Evolutionary conservation across 2,113 vertebrate genomes (phyloP).

Genomic region (Nycticryphes semicollaris): DNA sequence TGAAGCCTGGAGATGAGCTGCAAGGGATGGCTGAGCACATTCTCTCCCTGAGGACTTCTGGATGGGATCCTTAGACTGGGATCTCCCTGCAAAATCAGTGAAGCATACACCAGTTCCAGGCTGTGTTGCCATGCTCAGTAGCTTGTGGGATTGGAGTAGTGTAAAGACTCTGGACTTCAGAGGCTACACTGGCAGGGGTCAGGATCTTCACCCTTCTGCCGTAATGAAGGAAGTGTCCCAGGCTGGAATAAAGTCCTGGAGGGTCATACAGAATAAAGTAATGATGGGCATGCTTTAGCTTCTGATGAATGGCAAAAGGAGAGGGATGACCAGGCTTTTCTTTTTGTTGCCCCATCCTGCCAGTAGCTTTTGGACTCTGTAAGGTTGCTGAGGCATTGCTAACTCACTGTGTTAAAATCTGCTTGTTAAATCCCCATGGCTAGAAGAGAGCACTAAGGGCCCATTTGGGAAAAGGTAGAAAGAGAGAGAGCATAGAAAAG

Average conservation of each 20-base stretch:
- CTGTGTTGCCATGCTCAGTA: neutral
- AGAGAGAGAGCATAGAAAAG: neutral
- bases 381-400: neutral
- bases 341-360: neutral
- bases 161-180: neutral
- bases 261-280: neutral
- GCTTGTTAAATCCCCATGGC: neutral
- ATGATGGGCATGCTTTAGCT: neutral
- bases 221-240: neutral
- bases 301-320: neutral
- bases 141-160: neutral
- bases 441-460: neutral
- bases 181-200: neutral
- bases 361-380: neutral
- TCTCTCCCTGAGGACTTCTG: constrained; percentile 14
- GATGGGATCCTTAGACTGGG: neutral
- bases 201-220: neutral
- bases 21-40: neutral
- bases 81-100: neutral
- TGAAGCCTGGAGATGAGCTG: constrained; percentile 5
- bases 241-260: neutral
- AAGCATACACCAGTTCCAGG: neutral
- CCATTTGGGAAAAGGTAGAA: neutral
- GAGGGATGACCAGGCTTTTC: neutral
- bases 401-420: neutral